Percentiles rank a stretch among this genome's conserved stretches.
These are phyloP conservation scores for Epinephelus moara DNA, from an alignment of 2,113 vertebrate genomes.

Conservation along the genomic window DNA sequence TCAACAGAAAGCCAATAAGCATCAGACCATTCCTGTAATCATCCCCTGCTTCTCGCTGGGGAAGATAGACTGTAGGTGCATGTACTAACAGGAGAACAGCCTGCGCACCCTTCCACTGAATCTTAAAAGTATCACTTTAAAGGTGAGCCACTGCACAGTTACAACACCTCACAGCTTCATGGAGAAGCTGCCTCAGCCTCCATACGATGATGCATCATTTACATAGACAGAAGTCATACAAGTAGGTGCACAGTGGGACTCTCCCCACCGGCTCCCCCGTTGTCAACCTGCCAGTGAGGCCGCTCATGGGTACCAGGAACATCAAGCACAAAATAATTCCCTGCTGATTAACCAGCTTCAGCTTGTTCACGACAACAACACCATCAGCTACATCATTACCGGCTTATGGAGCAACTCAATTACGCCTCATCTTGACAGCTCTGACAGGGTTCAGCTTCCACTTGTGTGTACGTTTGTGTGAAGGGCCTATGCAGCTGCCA, in stretches of 20 bases:
- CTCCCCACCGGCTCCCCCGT: neutral
- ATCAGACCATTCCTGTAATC: conserved; percentile 12
- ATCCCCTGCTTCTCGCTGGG: neutral
- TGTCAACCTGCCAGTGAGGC: conserved; percentile 9
- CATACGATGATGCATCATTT: neutral
- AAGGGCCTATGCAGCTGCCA: conserved; percentile 44
- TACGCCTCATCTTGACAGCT: conserved; percentile 62
- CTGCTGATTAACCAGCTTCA: conserved; percentile 42
- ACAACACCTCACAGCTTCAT: neutral
- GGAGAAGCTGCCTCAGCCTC: neutral
- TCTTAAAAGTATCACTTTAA: conserved; percentile 7
- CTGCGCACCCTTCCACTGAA: neutral
- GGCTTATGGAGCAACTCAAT: conserved; percentile 56
- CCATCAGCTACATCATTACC: conserved; percentile 49
- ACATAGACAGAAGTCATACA: conserved; percentile 4
- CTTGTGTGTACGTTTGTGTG: conserved; percentile 42
- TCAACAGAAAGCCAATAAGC: neutral
- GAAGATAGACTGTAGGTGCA: neutral
- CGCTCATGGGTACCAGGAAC: conserved; percentile 26
- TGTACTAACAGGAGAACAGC: conserved; percentile 17
- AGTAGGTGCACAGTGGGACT: neutral
- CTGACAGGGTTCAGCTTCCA: conserved; percentile 67
- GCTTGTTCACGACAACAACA: conserved; percentile 45
- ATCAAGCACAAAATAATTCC: conserved; percentile 40
- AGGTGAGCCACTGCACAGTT: neutral